These are phyloP conservation scores for Daboia siamensis DNA, from an alignment of 2,113 vertebrate species.

Conservation along the genomic window DNA sequence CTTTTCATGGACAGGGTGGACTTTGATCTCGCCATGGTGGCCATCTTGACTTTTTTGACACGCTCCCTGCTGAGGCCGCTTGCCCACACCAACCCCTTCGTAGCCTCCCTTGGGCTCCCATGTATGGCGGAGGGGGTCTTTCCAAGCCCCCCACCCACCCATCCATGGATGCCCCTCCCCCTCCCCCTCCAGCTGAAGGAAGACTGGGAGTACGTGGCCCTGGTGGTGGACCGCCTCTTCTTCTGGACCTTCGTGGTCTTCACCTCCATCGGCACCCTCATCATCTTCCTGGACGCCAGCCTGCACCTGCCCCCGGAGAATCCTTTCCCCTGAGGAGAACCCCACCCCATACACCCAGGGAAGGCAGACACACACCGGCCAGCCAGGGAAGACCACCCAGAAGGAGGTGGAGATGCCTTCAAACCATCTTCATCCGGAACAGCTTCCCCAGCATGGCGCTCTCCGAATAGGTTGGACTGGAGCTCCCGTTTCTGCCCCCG, in stretches of 20 bases:
- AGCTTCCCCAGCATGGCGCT: not conserved
- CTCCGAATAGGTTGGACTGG: not conserved
- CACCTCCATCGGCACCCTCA: constrained; percentile 84
- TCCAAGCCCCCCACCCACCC: too few species aligned
- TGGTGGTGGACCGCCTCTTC: constrained; percentile 88
- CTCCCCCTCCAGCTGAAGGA: constrained; percentile 76
- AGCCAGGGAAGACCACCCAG: not conserved
- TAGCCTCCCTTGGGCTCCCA: too few species aligned
- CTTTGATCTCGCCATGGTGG: not conserved
- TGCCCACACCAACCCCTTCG: not conserved
- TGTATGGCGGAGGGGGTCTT: not conserved
- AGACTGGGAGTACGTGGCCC: constrained; percentile 89
- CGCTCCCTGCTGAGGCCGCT: not conserved
- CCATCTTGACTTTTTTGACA: not conserved
- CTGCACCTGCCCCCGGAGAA: constrained; percentile 81
- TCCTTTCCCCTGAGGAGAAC: constrained; percentile 78
- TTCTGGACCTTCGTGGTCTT: constrained; percentile 85
- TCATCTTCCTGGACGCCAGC: constrained; percentile 87
- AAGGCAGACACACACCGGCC: not conserved
- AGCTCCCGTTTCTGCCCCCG: not conserved
- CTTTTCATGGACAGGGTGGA: not conserved
- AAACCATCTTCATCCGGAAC: too few species aligned
- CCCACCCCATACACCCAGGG: not conserved
- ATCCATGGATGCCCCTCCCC: not conserved
- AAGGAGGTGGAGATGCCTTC: too few species aligned